phyloP scores from a whole-genome alignment of 2,888 invertebrate genomes.

The Heliconius aoede region DNA sequence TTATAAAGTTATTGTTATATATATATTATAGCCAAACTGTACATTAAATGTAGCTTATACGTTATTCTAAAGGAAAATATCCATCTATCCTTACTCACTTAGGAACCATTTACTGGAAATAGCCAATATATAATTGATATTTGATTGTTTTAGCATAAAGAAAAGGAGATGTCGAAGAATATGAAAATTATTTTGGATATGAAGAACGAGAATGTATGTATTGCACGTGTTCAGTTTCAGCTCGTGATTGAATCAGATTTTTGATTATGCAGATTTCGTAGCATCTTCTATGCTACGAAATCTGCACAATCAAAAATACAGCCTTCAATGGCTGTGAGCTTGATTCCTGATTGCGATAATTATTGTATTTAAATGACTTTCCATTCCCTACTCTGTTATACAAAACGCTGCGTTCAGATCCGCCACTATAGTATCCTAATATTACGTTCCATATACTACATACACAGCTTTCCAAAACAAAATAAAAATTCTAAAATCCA shows the following conservation, averaged over 20 bases:
- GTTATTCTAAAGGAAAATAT: background rate
- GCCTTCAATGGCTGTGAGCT: background rate
- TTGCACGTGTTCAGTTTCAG: background rate
- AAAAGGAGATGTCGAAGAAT: slow-evolving; percentile 60
- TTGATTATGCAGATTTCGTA: too few relatives aligned
- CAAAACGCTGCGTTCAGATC: too few relatives aligned
- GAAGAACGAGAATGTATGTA: slow-evolving; percentile 64
- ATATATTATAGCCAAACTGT: too few relatives aligned
- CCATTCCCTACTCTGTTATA: too few relatives aligned
- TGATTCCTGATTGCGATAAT: too few relatives aligned
- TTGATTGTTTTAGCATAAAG: slow-evolving; percentile 56
- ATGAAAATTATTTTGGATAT: slow-evolving; percentile 61
- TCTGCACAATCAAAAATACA: background rate
- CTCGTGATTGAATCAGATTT: background rate
- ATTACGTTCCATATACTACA: too few relatives aligned
- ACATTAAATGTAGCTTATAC: too few relatives aligned
- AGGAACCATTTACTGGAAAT: background rate
- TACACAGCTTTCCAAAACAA: too few relatives aligned
- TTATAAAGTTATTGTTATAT: background rate
- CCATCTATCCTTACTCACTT: background rate
- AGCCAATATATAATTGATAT: background rate
- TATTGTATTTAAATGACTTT: too few relatives aligned
- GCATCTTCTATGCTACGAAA: too few relatives aligned
- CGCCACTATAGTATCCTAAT: too few relatives aligned
- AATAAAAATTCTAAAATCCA: slow-evolving; percentile 37